Conservation (phyloP, 2,113 vertebrate species). For the Leptocoma aspasia region DNA sequence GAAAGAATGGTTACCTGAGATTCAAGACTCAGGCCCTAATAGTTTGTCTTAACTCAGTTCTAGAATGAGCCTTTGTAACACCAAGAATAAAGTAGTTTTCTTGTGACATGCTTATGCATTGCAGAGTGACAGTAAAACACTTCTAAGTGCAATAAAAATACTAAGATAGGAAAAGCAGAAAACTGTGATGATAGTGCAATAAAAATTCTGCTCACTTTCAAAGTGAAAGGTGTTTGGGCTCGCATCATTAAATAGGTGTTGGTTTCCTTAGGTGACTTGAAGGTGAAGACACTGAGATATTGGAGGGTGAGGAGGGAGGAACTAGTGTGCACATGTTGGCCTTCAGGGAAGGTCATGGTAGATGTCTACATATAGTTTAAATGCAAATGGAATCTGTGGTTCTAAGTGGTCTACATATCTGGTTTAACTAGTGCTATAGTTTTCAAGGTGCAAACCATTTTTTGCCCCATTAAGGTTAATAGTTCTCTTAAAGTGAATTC, state of each 20-base stretch:
- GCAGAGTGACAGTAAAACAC: neutral
- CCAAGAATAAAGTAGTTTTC: neutral
- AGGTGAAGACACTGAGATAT: neutral
- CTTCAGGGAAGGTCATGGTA: neutral
- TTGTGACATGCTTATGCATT: neutral
- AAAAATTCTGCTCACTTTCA: neutral
- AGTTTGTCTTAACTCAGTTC: neutral
- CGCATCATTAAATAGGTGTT: rapidly evolving
- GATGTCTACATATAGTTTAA: neutral
- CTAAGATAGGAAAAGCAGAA: neutral
- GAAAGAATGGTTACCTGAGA: neutral
- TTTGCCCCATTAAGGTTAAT: neutral
- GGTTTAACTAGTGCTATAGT: neutral
- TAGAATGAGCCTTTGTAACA: neutral
- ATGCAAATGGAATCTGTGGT: neutral
- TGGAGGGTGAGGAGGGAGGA: neutral
- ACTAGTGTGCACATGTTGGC: neutral
- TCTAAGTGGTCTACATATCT: neutral
- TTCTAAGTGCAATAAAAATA: neutral
- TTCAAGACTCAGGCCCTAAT: neutral
- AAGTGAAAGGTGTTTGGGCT: neutral
- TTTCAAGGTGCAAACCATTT: neutral
- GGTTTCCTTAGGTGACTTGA: neutral
- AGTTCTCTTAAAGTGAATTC: neutral
- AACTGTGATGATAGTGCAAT: neutral